Evolutionary conservation across 2,113 vertebrate genomes (phyloP), one percentile per base, ranked within the genome.

Genomic region (Equus przewalskii): DNA sequence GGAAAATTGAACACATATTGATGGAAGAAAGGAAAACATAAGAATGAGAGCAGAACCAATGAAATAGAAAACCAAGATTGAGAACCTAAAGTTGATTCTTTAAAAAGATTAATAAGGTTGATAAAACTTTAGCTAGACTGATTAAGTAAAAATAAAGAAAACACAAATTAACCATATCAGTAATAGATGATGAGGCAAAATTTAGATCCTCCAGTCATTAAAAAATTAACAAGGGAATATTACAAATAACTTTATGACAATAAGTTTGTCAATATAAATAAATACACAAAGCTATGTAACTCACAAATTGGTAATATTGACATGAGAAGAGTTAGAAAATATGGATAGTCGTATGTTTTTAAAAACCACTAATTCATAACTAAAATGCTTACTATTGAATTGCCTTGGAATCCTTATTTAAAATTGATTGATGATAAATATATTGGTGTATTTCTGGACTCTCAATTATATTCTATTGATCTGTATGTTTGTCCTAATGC

Each of bases 111-210:
- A 81, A 81, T 67, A 36, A 18, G 56, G 30, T 81, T 65, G 49
- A 49, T 46, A 89, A 92, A 46, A 6, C 3, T 44, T 70, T 69
- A 58, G 6, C 36, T n/a, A 67, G 36, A 44, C 11, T 9, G 16
- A 67, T 28, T 7, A 94, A 89, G 5, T 9, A 89, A 72, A 97
- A 51, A 78, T 62, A 94, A 94, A 81, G 14, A 76, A 51, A 75
- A 41, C 3, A 76, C 1, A 65, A 84, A 16, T 89, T 67, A 83
- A 12, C 5, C 14, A 36, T 30, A 21, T 67, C 36, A 41, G 28
- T 41, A 75, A 84, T 73, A 10, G 89, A 69, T 36, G 44, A 89
- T 24, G 11, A 30, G 24, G n/a, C 3, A 56, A 18, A 7, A 79
- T 82, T 91, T 91, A 75, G 2, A 69, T 67, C 12, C 16, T 21